Evolutionary conservation across 2,888 invertebrate genomes (phyloP), one percentile per base, ranked within the genome.

Genomic region (Creontiades dilutus): DNA sequence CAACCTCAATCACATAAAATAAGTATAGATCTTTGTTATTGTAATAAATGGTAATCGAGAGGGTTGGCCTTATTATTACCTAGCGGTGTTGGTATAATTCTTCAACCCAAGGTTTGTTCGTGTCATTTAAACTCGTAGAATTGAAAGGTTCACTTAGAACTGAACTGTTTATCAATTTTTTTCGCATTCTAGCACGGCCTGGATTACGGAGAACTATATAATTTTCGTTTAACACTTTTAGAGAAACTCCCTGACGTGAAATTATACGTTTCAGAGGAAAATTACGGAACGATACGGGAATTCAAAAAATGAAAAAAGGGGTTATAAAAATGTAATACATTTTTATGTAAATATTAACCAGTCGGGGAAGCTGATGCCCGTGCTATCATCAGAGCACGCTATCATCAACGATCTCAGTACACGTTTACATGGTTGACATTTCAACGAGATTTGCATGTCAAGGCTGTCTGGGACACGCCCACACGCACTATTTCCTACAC

Each of bases 361-460:
- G 13, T 14, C 13, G 1, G 52, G 52, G 52, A 52, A 52, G 52
- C 52, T 12, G 52, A 52, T 52, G 52, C 52, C 3, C 52, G 11
- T 12, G 11, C 52, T 52, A 16, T 52, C 52, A 23, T 27, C 23
- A 23, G 68, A 68, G 12, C 68, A 23, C 12, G 68, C 61, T n/a
- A 68, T 23, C 23, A 68, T 27, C 23, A 68, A 68, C 23, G 68
- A 19, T 23, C 19, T 68, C 68, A 23, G 23, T 68, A 68, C 68
- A 13, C 27, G 23, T 27, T 23, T 68, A 52, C 52, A 27, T 16
- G 23, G 82, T 82, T 82, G 82, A 82, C 82, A 82, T 82, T 82
- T 82, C 52, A 12, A 82, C n/a, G n/a, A 52, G 48, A 82, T 82
- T 82, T 82, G 82, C 82, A 82, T 82, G 82, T 55, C 82, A 82